Base-by-base conservation (phyloP, 1,140 invertebrate species). In the Drosophila pseudoananassae region DNA sequence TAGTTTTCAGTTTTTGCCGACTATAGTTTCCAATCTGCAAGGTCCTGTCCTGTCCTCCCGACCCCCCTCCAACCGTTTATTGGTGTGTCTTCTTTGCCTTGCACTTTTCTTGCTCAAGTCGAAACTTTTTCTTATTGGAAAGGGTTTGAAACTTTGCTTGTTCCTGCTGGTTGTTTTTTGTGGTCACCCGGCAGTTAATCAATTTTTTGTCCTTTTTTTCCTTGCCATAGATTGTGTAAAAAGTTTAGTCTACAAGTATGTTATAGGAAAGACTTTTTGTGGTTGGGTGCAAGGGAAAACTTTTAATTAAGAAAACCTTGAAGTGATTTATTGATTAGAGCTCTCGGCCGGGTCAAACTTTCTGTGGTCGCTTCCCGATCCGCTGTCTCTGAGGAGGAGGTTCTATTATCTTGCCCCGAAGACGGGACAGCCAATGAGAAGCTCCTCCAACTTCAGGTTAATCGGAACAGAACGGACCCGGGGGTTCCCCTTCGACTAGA, bases 231-330 rank as follows among this genome's bases (percentile, higher is more conserved):
- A 49, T 69, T 69, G 65, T 69, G 63, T 69, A 69, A 55, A 69
- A 69, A 69, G 65, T 69, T 69, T 47, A 23, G 17, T 56, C 65
- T 69, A 46, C 65, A 69, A 69, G 65, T 69, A 69, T 69, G 65
- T 49, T 68, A 10, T 27, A 15, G 45, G 55, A 57, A 58, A 74
- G 61, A 52, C 78, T 77, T 60, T 69, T 76, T 88, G 75, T 88
- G 84, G 83, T 77, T 70, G 68, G 71, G 73, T 52, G 56, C 68
- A 65, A 76, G 54, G 77, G 61, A 81, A 88, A 91, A 91, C 52
- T 91, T 91, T 91, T 91, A 91, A 91, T 91, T 91, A 91, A 91
- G 90, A 91, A 91, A 91, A 84, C 90, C 90, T 91, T 91, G 82
- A 91, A 90, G 89, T 91, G 90, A 91, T 91, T 91, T 91, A 91